Base-by-base conservation (phyloP, 2,113 vertebrate species). In the Rattus norvegicus region DNA sequence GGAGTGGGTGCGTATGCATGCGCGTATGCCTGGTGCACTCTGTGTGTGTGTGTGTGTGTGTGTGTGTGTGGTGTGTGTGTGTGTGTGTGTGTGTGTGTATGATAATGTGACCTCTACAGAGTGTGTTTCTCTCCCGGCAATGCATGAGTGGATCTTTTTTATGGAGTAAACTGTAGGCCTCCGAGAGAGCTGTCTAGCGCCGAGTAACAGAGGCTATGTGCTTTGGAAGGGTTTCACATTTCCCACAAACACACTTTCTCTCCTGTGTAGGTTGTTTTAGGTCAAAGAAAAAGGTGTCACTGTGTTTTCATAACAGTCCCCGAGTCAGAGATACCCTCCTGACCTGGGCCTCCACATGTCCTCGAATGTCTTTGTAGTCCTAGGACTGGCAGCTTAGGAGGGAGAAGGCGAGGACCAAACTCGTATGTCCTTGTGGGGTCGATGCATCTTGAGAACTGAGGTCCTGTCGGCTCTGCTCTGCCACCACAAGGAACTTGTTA, bases 231-330 rank as follows among this genome's bases (percentile, higher is more conserved):
- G 5, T 43, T 22, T 36, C 28, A 75, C 10, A 73, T 47, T 88
- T 22, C 39, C 59, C 52, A 59, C 72, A 79, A 83, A 73, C 43
- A 39, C 9, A 1, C 2, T 30, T 49, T 9, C 86, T 6, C 70
- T 36, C 14, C 59, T 9, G 3, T 16, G 12, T 75, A 0, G 0
- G 39, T n/a, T 33, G 49, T 43, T 22, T 16, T 14, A 16, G 0
- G 67, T 49, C 84, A 86, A 49, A 49, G 84, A 47, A 67, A 86
- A 43, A 67, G 36, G 28, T 39, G 12, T 33, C 26, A 22, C 63
- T 20, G 8, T 36, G 80, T 84, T 63, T 63, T 13, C 24, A 5
- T 16, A 3, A 24, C 81, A 63, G 28, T 17, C 6, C 26, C 52
- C 24, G 36, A 89, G 26, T 89, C 52, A 39, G 87, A 36, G n/a